Base-by-base conservation (phyloP, 2,113 vertebrate genomes). In the Campylomormyrus numenius region DNA sequence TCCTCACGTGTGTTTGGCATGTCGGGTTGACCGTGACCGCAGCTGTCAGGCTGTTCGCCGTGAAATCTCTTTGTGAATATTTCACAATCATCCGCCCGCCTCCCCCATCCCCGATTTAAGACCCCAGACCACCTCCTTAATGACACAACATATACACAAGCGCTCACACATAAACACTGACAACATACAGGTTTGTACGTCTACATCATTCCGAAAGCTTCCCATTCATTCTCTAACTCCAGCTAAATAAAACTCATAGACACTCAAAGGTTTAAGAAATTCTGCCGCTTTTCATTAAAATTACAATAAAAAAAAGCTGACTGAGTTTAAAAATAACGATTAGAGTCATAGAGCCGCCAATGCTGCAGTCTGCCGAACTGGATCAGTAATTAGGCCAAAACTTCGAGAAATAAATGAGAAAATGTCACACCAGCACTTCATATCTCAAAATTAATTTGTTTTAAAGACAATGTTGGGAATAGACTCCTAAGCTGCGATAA, bases 351-450 rank as follows among this genome's bases (percentile, higher is more conserved):
- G 13, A 39, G 49, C 85, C 19, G 0, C 17, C 31, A 0, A 0
- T 35, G 49, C n/a, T 39, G 13, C 27, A 53, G 50, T 42, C 85
- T 56, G 49, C 49, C 50, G 0, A 53, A 87, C n/a, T 27, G 24
- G n/a, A 87, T 87, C 85, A 87, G 46, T 87, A 87, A 87, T 87
- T 87, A 87, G 85, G 85, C 27, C 50, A 56, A 50, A 87, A n/a
- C 35, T 53, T 35, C 5, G n/a, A 27, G 85, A 53, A 52, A 52
- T 35, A n/a, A n/a, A 53, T n/a, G n/a, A 53, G 48, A 86, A 49
- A 49, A 53, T 53, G 49, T 11, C 85, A 56, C 27, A 53, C 50
- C 27, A 53, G 49, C n/a, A 31, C 27, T 35, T 53, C 31, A 35
- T 8, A 87, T 87, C 85, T 56, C 27, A 6, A 52, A 87, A 87